Base-by-base conservation (phyloP, 2,888 invertebrate species). In the Lepidocyrtoides sp. region DNA sequence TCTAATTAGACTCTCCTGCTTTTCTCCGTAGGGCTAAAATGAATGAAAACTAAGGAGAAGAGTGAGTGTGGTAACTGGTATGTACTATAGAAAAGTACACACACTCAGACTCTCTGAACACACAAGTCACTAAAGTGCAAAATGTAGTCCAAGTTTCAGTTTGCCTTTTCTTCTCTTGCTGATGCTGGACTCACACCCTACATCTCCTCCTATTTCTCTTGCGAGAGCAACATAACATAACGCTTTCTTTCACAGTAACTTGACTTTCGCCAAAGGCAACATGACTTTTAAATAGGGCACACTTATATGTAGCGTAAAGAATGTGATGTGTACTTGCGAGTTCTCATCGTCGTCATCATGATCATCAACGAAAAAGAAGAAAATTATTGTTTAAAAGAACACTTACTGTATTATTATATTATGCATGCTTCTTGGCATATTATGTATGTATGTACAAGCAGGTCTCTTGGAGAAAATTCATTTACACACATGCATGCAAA, bases 1-100 rank as follows among this genome's bases (percentile, higher is more conserved):
- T 90, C 75, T 87, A 90, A 90, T 92, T 92, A 92, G 86, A 85
- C 88, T 91, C 84, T 77, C 75, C 84, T 81, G 81, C 72, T 66
- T 66, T 69, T 69, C 79, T 84, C 69, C 69, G 44, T 57, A 69
- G 66, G 66, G 51, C 26, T 17, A 29, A 69, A 69, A 63, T 44
- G 63, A 69, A 69, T 41, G 41, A 63, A 44, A 57, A 41, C 60
- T 14, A 2, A 17, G 4, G 5, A 7, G 17, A 83, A 23, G 63
- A 14, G 29, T 63, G 23, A 29, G 32, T 54, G 51, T 51, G 54
- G 5, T 17, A 3, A 7, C 5, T 83, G 26, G 69, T 20, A 63
- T 17, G 36, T 29, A 72, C 17, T n/a, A 26, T 29, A 36, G 14
- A 12, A 14, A 51, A 10, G 60, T 57, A 36, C 36, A 57, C 69